Conservation (phyloP, 2,888 invertebrate genomes). For the Brenthis daphne region DNA sequence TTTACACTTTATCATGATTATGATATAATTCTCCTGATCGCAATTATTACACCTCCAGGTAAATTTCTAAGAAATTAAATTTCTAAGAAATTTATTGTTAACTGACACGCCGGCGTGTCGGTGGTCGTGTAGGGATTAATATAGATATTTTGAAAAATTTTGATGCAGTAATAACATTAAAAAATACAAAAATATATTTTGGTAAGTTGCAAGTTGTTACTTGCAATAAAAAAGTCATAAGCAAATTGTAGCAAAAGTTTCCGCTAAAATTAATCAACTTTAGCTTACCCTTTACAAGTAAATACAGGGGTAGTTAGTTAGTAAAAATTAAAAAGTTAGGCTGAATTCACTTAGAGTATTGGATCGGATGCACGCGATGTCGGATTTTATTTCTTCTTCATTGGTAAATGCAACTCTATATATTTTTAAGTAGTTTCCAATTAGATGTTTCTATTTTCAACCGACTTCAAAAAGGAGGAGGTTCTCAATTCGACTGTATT, state of each 20-base stretch:
- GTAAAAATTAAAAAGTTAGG: conserved; percentile 55
- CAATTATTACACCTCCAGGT: no score
- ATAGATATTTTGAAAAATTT: no score
- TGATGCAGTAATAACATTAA: background rate
- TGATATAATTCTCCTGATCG: no score
- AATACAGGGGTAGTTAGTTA: conserved; percentile 31
- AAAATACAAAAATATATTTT: background rate
- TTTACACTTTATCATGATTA: no score
- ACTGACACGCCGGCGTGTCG: no score
- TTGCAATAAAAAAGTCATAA: conserved; percentile 18
- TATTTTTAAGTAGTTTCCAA: conserved; percentile 42
- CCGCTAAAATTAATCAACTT: conserved; percentile 23
- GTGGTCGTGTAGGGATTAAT: no score
- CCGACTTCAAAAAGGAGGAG: no score
- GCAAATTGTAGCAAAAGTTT: conserved; percentile 19
- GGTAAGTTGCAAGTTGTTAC: no score
- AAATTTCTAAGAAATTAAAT: no score
- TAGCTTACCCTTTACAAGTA: conserved; percentile 19
- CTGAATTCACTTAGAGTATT: conserved; percentile 59
- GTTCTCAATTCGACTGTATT: no score
- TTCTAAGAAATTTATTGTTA: no score
- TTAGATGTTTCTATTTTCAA: conserved; percentile 35
- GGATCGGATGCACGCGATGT: conserved; percentile 59
- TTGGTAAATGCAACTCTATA: conserved; percentile 36
- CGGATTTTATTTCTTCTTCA: conserved; percentile 45